Base-by-base conservation (phyloP, 2,888 invertebrate genomes). In the Xylocampa areola region DNA sequence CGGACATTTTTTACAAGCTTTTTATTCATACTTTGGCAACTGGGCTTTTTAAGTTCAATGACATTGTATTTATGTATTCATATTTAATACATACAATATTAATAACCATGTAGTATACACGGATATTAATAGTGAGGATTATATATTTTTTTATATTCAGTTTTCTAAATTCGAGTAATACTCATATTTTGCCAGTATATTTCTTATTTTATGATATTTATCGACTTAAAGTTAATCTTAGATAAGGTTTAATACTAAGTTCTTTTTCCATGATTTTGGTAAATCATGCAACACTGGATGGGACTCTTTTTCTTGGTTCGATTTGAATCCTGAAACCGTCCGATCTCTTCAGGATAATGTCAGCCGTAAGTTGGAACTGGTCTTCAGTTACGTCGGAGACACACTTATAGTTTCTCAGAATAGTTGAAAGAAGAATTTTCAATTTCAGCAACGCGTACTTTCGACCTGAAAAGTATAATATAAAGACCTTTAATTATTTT, bases 391-490 rank as follows among this genome's bases (percentile, higher is more conserved):
- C 81, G 60, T 95, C 95, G 0, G 96, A 96, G 11, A 92, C 89
- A 11, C 96, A 88, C 52, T 94, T 95, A 87, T 95, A 97, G 82
- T 96, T 96, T 36, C 97, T 95, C 68, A 97, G 83, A 36, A 97
- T 95, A 3, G 96, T 96, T 0, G 96, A 95, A 0, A 97, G 93
- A 1, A 97, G 90, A 13, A 97, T 95, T 87, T 97, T 97, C 61
- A 97, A 87, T 82, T 97, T 97, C 41, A 97, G 83, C 94, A 97
- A 95, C 10, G 97, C 97, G 83, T 97, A 97, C 88, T 97, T 97
- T 23, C 97, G 96, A 41, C 97, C 95, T 95, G 79, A 16, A 84
- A 85, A 35, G 8, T 30, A 8, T 47, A 4, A 17, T 19, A 14
- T 1, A 21, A n/a, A n/a, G 3, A 16, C 6, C 2, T 5, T 4